Conservation (phyloP, 2,113 vertebrate genomes). For the Catharus fuscescens region DNA sequence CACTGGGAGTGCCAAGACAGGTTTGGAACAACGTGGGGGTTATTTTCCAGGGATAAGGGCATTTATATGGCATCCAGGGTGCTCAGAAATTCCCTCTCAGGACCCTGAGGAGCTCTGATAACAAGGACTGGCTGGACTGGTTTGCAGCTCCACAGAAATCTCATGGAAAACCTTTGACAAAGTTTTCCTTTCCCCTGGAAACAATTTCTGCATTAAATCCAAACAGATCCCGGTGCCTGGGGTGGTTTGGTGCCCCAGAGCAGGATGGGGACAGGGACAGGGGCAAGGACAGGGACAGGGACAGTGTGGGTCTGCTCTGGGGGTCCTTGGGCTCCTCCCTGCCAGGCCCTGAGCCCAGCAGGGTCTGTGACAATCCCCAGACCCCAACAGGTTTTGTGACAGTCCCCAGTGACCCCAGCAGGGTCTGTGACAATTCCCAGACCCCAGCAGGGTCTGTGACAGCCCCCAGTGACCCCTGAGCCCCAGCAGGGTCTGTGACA, state of each 20-base stretch:
- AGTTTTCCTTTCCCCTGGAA: neutral
- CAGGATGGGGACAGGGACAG: neutral
- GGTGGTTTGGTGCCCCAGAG: neutral
- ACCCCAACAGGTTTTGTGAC: neutral
- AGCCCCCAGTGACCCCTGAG: neutral
- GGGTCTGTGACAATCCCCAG: neutral
- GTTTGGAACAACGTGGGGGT: accelerated
- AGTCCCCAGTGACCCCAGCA: too few relatives aligned
- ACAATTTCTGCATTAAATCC: neutral
- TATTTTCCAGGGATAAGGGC: neutral
- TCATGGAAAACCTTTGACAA: neutral
- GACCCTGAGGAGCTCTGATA: neutral
- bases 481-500: neutral
- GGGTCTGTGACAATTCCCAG: too few relatives aligned
- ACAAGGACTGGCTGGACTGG: neutral
- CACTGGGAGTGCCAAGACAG: neutral
- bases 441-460: too few relatives aligned
- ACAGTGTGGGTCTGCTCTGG: neutral
- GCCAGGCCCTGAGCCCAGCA: neutral
- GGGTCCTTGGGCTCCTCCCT: neutral
- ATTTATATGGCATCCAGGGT: neutral
- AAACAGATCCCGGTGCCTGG: neutral
- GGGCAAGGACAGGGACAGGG: too few relatives aligned
- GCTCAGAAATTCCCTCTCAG: neutral
- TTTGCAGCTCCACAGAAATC: neutral